Evolutionary conservation across 2,797 vertebrate genomes (phyloP).

Genomic region (Myotis vivesi): DNA sequence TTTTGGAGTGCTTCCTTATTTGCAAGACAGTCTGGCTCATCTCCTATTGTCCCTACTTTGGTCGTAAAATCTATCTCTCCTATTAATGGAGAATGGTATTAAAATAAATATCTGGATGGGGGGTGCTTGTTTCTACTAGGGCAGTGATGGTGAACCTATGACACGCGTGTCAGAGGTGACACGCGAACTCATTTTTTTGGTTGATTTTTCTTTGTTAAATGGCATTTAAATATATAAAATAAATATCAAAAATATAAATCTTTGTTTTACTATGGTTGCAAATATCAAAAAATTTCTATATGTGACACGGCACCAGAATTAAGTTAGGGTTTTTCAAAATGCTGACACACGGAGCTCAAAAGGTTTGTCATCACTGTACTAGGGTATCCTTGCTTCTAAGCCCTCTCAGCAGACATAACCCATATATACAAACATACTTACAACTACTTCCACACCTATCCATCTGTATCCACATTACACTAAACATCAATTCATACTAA

Average conservation of each 20-base stretch:
- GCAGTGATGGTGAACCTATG: too few species aligned
- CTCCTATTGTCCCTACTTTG: background rate
- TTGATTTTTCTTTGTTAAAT: too few species aligned
- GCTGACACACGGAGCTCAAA: too few species aligned
- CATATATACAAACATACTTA: fast-evolving
- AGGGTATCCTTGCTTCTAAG: background rate
- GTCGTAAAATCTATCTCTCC: background rate
- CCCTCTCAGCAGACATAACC: background rate
- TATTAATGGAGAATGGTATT: background rate
- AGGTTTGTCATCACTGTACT: too few species aligned
- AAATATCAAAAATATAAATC: too few species aligned
- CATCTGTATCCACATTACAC: background rate
- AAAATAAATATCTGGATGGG: background rate
- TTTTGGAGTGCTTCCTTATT: background rate
- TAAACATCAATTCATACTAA: background rate
- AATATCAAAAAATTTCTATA: too few species aligned
- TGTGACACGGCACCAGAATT: too few species aligned
- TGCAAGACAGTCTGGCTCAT: background rate
- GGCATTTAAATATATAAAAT: too few species aligned
- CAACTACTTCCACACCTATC: background rate
- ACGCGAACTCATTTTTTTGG: too few species aligned
- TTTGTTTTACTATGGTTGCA: too few species aligned
- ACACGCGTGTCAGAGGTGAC: too few species aligned
- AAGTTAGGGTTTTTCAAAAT: too few species aligned
- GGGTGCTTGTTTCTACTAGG: background rate